These are phyloP conservation scores for Ginglymostoma cirratum DNA, from an alignment of 2,113 vertebrate species.

Conservation along the genomic window DNA sequence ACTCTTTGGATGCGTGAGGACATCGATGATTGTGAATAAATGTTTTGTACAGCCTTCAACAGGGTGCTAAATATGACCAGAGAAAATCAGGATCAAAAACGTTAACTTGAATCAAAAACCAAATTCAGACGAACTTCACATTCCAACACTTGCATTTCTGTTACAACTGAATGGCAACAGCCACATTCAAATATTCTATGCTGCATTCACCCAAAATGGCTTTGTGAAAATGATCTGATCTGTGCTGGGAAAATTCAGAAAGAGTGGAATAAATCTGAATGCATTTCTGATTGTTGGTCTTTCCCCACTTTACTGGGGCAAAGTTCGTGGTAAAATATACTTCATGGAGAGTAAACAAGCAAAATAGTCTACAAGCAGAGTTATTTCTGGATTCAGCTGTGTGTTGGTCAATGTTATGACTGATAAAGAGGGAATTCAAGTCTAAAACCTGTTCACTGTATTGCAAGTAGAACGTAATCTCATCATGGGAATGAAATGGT, in stretches of 20 bases:
- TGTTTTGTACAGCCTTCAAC: background rate
- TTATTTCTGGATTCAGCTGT: background rate
- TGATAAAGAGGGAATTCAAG: background rate
- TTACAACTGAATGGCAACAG: background rate
- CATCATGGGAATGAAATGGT: background rate
- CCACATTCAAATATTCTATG: background rate
- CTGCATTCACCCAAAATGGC: background rate
- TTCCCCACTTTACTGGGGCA: background rate
- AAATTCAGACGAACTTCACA: background rate
- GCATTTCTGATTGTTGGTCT: background rate
- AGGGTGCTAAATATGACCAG: background rate
- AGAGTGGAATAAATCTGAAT: background rate
- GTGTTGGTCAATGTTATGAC: background rate
- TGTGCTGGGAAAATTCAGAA: background rate
- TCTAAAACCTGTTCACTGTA: background rate
- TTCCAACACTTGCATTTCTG: background rate
- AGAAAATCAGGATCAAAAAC: background rate
- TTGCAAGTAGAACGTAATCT: background rate
- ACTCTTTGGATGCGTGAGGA: background rate
- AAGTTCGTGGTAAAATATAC: background rate
- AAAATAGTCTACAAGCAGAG: background rate
- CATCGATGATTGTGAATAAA: no score
- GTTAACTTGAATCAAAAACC: background rate
- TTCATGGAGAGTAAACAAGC: background rate
- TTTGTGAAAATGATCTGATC: background rate